Evolutionary conservation across 1,140 invertebrate species (phyloP).

Genomic region (Hermatobates lingyangjiaoensis): DNA sequence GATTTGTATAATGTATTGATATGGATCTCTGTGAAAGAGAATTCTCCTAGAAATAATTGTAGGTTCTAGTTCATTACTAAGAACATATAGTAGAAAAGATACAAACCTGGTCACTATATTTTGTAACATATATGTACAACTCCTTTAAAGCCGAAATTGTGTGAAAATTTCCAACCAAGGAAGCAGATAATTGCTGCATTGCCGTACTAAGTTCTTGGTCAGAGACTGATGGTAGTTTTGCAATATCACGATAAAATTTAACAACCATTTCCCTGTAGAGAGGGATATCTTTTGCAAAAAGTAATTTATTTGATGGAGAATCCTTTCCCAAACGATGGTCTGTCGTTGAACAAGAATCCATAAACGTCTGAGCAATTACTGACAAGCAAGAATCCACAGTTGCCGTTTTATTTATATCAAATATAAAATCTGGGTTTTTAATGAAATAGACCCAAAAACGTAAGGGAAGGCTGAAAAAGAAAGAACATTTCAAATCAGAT

Average conservation of each 20-base stretch:
- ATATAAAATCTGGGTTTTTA: conserved; percentile 92
- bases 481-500: background rate
- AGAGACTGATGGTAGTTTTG: conserved; percentile 64
- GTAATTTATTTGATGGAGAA: conserved; percentile 82
- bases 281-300: conserved; percentile 80
- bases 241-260: conserved; percentile 72
- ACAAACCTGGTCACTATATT: conserved; percentile 78
- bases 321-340: conserved; percentile 82
- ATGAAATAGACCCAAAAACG: conserved; percentile 95
- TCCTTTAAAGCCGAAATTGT: conserved; percentile 79
- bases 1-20: background rate
- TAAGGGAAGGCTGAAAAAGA: conserved; percentile 53
- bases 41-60: too few relatives aligned
- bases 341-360: conserved; percentile 80
- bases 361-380: conserved; percentile 89
- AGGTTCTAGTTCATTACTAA: too few relatives aligned
- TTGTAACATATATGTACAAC: conserved; percentile 82
- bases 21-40: background rate
- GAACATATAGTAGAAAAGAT: conserved; percentile 11
- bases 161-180: conserved; percentile 75
- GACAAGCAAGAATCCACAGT: conserved; percentile 82
- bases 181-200: conserved; percentile 76
- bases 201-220: conserved; percentile 82
- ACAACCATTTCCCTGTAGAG: conserved; percentile 51
- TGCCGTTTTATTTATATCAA: conserved; percentile 84